Evolutionary conservation across 2,888 invertebrate species (phyloP), one percentile per base, ranked within the genome.

Genomic region (Ormyrus labotus): DNA sequence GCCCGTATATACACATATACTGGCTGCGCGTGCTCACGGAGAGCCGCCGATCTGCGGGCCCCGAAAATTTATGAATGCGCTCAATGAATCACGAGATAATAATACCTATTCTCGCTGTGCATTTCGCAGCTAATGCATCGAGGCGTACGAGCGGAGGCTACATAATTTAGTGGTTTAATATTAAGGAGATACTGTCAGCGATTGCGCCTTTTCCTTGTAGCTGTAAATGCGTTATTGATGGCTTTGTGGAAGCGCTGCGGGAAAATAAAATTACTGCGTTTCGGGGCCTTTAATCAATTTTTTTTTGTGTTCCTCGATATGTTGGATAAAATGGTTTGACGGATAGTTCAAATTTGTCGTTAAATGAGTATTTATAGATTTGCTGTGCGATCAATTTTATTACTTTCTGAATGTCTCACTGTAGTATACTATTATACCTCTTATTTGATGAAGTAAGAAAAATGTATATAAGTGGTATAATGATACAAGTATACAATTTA

Each of bases 71-170:
- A 89, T 89, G 88, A 89, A 89, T 87, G 85, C 87, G 85, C 81
- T 85, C 86, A 86, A 88, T 89, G 87, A 88, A 89, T 89, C 88
- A 88, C 85, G 85, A 86, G 88, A 87, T 88, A 88, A 88, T 88
- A 88, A 87, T 87, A 87, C 67, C 34, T 45, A 55, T 65, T 68
- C 53, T 67, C 51, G 34, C 8, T 45, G 61, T n/a, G 51, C 58
- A 61, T 48, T 34, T 68, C 75, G 53, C 73, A 45, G 71, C 75
- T 71, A 75, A 75, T 75, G 65, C 55, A 70, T 47, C 69, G 63
- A 70, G 65, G 78, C 65, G 69, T 70, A 34, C 34, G 64, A 48
- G 10, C 68, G 34, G n/a, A 19, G 51, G 51, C 69, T 69, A 50
- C 11, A 58, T 74, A 74, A 79, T 74, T 79, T 74, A 79, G 58